Percentiles rank a stretch among this genome's conserved stretches.
Conservation (phyloP, 2,113 vertebrate genomes). For the Vulpes lagopus region DNA sequence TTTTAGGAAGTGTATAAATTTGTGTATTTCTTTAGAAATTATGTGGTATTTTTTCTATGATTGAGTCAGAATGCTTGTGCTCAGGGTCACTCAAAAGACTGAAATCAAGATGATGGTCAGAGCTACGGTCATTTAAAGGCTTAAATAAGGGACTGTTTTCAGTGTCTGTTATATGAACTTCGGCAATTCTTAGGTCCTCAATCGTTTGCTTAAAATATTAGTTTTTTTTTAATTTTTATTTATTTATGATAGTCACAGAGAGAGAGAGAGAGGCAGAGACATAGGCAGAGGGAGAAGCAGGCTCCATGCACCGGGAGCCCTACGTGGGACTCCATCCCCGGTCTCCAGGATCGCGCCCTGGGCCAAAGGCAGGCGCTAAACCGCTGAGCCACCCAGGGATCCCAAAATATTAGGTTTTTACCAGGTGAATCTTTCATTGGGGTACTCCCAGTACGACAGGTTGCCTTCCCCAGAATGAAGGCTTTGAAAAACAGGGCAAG, state of each 20-base stretch:
- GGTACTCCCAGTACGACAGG: neutral
- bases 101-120: neutral
- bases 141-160: neutral
- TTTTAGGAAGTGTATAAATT: neutral
- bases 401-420: neutral
- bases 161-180: neutral
- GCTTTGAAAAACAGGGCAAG: neutral
- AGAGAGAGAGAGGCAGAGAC: too few species aligned
- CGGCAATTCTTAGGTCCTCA: neutral
- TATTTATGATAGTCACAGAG: too few species aligned
- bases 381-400: too few species aligned
- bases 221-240: neutral
- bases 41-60: neutral
- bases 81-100: neutral
- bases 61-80: neutral
- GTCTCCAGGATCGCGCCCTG: too few species aligned
- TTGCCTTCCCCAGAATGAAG: neutral
- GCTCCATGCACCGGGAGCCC: too few species aligned
- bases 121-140: neutral
- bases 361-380: too few species aligned
- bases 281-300: too few species aligned
- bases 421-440: neutral
- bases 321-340: too few species aligned
- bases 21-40: neutral
- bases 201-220: neutral